Percentiles rank a stretch among this genome's conserved stretches.
Evolutionary conservation across 2,113 vertebrate genomes (phyloP).

Genomic region (Apodemus speciosus): DNA sequence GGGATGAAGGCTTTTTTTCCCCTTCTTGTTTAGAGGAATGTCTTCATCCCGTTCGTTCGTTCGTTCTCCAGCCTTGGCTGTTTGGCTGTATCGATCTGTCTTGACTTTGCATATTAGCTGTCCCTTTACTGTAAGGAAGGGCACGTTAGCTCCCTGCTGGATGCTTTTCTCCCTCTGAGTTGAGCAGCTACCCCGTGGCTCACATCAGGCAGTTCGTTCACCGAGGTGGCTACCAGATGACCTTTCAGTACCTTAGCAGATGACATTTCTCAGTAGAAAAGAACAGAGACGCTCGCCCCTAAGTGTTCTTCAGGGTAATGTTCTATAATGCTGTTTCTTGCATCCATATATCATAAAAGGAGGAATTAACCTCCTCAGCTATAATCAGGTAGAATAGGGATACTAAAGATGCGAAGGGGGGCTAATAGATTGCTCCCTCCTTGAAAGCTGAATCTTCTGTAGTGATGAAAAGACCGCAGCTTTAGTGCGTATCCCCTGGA

Average conservation of each 20-base stretch:
- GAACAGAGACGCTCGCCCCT: neutral
- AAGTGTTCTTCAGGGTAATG: neutral
- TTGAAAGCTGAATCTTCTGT: constrained; percentile 35
- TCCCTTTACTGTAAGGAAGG: neutral
- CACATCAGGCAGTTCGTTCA: neutral
- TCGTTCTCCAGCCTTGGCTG: constrained; percentile 16
- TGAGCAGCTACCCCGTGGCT: neutral
- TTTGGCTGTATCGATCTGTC: neutral
- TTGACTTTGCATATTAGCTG: neutral
- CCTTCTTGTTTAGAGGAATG: neutral
- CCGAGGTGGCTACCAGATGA: too few species aligned
- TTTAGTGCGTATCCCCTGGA: neutral
- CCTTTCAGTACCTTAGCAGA: neutral
- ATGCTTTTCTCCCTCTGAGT: neutral
- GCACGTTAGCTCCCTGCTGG: neutral
- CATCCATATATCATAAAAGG: neutral
- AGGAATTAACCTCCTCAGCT: neutral
- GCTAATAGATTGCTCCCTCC: neutral
- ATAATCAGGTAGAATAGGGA: neutral
- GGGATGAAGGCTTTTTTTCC: neutral
- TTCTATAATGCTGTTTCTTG: neutral
- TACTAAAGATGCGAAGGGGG: neutral
- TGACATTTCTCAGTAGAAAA: constrained; percentile 31
- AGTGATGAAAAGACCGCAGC: neutral
- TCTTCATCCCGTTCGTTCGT: neutral